These are phyloP conservation scores for Hemibagrus guttatus DNA, from an alignment of 2,797 vertebrate species.

Conservation along the genomic window DNA sequence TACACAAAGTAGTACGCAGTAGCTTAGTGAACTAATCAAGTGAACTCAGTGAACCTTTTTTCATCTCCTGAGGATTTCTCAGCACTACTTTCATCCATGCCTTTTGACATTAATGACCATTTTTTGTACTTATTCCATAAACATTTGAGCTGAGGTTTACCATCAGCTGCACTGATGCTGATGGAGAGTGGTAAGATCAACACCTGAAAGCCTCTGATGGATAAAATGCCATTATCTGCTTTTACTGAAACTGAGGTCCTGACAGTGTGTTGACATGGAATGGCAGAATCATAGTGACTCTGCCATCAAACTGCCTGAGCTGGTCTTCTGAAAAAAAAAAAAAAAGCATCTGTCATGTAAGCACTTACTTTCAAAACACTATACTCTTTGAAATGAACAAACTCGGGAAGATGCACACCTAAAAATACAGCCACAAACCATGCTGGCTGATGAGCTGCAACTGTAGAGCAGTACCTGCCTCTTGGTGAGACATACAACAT, in stretches of 20 bases:
- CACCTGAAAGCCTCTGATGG: not conserved
- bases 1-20: not conserved
- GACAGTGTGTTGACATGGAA: not conserved
- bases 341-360: not conserved
- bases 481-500: not conserved
- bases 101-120: not conserved
- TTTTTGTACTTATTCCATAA: not conserved
- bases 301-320: too few relatives aligned
- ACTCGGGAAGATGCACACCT: not conserved
- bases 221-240: not conserved
- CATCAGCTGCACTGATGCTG: not conserved
- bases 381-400: not conserved
- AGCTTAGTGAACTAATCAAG: not conserved
- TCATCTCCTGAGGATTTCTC: not conserved
- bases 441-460: not conserved
- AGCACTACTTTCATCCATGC: not conserved
- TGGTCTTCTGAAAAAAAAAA: too few relatives aligned
- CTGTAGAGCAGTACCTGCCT: not conserved
- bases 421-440: not conserved
- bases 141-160: not conserved
- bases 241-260: not conserved
- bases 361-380: not conserved
- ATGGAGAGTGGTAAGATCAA: not conserved
- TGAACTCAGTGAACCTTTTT: not conserved
- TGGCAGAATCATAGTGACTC: not conserved